phyloP scores from a whole-genome alignment of 2,797 vertebrate species.

The Morelia viridis region DNA sequence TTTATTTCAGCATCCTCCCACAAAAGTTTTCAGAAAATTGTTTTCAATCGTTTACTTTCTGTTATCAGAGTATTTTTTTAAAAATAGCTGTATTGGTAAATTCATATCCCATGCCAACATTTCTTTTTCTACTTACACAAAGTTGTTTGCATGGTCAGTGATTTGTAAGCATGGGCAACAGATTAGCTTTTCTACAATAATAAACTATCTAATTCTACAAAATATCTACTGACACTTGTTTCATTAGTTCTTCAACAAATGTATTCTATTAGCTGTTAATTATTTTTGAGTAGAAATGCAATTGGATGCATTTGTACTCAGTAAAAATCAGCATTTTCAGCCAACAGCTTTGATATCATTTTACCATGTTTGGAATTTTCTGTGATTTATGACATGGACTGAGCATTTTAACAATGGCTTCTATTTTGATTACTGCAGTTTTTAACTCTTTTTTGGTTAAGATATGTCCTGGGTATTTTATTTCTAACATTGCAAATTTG shows the following conservation, averaged over 20 bases:
- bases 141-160: background rate
- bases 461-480: background rate
- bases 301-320: background rate
- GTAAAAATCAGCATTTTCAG: background rate
- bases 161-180: background rate
- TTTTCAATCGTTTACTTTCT: background rate
- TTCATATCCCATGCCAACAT: background rate
- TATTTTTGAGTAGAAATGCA: background rate
- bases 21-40: background rate
- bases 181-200: background rate
- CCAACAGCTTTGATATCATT: background rate
- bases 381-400: background rate
- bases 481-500: background rate
- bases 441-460: conserved; percentile 5
- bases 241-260: background rate
- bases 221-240: background rate
- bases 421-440: background rate
- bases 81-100: background rate
- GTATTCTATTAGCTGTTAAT: background rate
- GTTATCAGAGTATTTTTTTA: background rate
- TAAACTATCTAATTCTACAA: background rate
- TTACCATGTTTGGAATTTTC: background rate
- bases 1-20: background rate
- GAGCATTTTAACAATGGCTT: background rate
- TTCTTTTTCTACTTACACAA: background rate